Evolutionary conservation across 2,888 invertebrate genomes (phyloP), one percentile per base, ranked within the genome.

Genomic region (Mythimna vitellina): DNA sequence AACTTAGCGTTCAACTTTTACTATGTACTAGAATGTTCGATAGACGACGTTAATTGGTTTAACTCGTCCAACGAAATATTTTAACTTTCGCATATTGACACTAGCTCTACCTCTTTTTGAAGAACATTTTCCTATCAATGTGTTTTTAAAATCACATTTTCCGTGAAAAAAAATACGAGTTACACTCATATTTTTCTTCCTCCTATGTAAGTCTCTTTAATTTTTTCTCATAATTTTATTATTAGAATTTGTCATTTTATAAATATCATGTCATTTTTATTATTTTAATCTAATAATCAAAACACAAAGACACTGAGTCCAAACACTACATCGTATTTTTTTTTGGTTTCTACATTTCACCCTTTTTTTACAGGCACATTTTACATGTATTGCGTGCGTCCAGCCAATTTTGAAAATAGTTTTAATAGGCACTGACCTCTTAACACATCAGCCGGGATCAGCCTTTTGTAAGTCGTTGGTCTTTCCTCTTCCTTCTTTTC

Each of bases 391-490:
- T 60, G n/a, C 6, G 17, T 60, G 46, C 65, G 60, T 64, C 51
- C 35, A 53, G 8, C 7, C n/a, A 62, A 35, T 61, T 65, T 66
- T 20, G 53, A 46, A 53, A 54, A 66, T 49, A 35, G 10, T 56
- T 81, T 73, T 17, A 46, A 53, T 69, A 81, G 65, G 14, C 86
- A 96, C 97, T 96, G 96, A 99, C 99, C 99, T 97, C 99, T 97
- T 80, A 99, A 97, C 54, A 98, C 98, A 94, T 99, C 99, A 87
- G 99, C 99, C 57, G 98, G 98, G 87, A 99, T 98, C 84, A 98
- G 96, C 83, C 99, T 97, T 89, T 97, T 98, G 96, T 97, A 98
- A 62, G 98, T 97, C 93, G 97, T 98, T 65, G 97, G 96, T 76
- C 96, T 96, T 10, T 97, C 96, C 57, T 96, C 96, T 77, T 95